phyloP scores from a whole-genome alignment of 2,797 vertebrate genomes.

The Alfaro cultratus region DNA sequence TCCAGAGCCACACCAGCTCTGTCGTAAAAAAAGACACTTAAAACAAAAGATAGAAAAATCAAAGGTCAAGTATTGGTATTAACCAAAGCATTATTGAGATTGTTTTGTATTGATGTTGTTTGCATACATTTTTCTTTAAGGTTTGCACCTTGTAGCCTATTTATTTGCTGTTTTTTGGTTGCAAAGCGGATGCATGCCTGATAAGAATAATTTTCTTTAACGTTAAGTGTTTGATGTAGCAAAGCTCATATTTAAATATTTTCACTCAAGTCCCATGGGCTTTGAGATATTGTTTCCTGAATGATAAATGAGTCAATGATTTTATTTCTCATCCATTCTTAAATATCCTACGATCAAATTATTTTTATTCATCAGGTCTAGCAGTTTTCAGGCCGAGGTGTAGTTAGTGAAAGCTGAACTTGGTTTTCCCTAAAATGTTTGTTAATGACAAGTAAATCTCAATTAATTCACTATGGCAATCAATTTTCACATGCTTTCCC shows the following conservation, averaged over 20 bases:
- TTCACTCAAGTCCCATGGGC: neutral
- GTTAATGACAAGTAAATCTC: neutral
- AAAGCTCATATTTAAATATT: neutral
- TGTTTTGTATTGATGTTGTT: neutral
- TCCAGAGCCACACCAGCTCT: neutral
- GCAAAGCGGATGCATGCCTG: neutral
- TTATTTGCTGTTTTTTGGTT: neutral
- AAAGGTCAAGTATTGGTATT: neutral
- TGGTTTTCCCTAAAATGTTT: neutral
- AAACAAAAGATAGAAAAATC: neutral
- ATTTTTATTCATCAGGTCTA: neutral
- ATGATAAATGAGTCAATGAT: neutral
- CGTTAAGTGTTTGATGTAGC: neutral
- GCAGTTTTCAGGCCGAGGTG: neutral
- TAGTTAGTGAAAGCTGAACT: neutral
- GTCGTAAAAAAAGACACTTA: constrained; percentile 7
- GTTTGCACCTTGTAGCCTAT: neutral
- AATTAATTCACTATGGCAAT: neutral
- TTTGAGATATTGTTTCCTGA: neutral
- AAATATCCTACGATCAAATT: neutral
- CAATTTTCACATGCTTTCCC: neutral
- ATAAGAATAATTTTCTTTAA: neutral
- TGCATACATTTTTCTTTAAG: neutral
- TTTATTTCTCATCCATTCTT: neutral
- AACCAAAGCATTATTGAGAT: neutral